These are phyloP conservation scores for Polydrusus cervinus DNA, from an alignment of 2,888 invertebrate genomes.

Conservation along the genomic window DNA sequence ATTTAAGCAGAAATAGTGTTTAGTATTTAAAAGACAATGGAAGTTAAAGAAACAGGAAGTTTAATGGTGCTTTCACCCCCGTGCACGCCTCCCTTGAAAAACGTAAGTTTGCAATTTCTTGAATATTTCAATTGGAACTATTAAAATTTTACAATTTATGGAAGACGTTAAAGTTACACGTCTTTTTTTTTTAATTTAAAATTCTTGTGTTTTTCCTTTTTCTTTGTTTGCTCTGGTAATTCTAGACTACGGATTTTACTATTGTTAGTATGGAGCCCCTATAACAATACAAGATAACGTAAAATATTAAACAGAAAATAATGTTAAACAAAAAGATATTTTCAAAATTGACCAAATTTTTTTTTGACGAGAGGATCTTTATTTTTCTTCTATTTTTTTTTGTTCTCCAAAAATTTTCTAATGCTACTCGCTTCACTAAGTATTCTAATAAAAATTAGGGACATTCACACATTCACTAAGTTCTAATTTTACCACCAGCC, in stretches of 20 bases:
- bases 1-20: constrained; percentile 27
- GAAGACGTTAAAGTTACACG: too few relatives aligned
- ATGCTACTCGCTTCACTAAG: too few relatives aligned
- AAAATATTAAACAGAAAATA: not conserved
- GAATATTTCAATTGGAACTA: constrained; percentile 15
- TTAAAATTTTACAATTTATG: not conserved
- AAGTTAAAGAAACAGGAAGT: constrained; percentile 54
- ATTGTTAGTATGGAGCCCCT: not conserved
- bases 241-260: too few relatives aligned
- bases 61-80: constrained; percentile 78
- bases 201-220: not conserved
- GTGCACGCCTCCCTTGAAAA: constrained; percentile 81
- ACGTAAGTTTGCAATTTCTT: constrained; percentile 63
- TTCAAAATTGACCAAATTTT: too few relatives aligned
- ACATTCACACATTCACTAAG: too few relatives aligned
- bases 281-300: not conserved
- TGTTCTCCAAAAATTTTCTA: too few relatives aligned
- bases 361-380: too few relatives aligned
- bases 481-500: too few relatives aligned
- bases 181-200: not conserved
- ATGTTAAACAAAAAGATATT: not conserved
- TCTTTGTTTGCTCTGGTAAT: not conserved
- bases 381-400: too few relatives aligned
- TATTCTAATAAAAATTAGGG: too few relatives aligned
- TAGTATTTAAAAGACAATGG: constrained; percentile 54